Percentiles rank a stretch among this genome's conserved stretches.
phyloP scores from a whole-genome alignment of 2,113 vertebrate genomes.

The Macroglossus sobrinus region DNA sequence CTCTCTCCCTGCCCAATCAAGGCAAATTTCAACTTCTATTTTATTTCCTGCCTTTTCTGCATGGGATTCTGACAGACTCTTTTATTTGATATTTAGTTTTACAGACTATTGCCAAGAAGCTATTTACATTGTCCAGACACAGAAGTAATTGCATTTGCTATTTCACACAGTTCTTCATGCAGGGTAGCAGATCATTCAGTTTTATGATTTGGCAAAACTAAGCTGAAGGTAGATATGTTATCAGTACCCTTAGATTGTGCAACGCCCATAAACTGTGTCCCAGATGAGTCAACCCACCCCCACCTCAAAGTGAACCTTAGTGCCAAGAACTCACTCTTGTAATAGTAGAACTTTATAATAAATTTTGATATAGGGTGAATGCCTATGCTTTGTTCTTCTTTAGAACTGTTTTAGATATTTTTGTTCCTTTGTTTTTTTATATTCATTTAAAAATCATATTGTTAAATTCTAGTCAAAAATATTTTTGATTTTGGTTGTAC shows the following conservation, averaged over 20 bases:
- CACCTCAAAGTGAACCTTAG: background rate
- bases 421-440: background rate
- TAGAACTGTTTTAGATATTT: background rate
- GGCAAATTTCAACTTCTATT: background rate
- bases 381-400: background rate
- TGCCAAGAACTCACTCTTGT: background rate
- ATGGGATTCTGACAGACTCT: conserved; percentile 5
- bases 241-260: background rate
- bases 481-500: background rate
- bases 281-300: no score
- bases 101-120: background rate
- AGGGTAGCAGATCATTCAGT: background rate
- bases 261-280: background rate
- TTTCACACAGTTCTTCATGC: background rate
- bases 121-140: background rate
- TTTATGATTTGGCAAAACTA: background rate
- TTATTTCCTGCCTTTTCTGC: background rate
- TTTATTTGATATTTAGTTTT: background rate
- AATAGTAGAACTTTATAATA: background rate
- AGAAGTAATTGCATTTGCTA: background rate
- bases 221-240: background rate
- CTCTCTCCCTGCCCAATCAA: background rate
- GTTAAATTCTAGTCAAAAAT: conserved; percentile 24
- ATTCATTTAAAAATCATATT: conserved; percentile 2
- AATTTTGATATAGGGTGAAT: background rate